A percentile compares a stretch with the other conserved stretches of the same genome.
phyloP scores from a whole-genome alignment of 53 echinoderm and acorn worm genomes.

The Holothuria scabra region DNA sequence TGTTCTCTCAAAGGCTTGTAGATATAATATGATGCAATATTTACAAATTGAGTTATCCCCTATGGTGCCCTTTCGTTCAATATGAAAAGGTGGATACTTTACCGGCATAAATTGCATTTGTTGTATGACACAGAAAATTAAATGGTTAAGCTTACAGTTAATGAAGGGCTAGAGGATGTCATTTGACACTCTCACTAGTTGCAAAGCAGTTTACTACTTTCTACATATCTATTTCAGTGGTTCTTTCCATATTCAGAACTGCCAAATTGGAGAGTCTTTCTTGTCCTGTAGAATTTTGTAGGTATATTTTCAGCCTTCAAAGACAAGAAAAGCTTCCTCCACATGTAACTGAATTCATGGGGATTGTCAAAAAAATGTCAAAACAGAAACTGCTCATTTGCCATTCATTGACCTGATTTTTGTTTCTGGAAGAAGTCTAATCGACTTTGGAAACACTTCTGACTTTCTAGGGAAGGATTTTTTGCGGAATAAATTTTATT shows the following conservation, averaged over 20 bases:
- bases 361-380: constrained; percentile 27
- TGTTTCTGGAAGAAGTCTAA: constrained; percentile 33
- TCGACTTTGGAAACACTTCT: constrained; percentile 27
- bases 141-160: not conserved
- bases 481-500: constrained; percentile 14
- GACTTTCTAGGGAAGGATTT: not conserved
- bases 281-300: constrained; percentile 12
- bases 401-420: constrained; percentile 4
- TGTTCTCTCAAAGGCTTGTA: too few relatives aligned
- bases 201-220: constrained; percentile 23
- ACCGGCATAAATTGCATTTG: too few relatives aligned
- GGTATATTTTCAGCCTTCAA: constrained; percentile 13
- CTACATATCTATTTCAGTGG: not conserved
- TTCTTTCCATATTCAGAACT: constrained; percentile 27
- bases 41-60: too few relatives aligned
- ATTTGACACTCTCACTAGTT: constrained; percentile 18
- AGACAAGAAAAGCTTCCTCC: constrained; percentile 20
- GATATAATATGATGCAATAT: too few relatives aligned
- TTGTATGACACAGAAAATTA: too few relatives aligned
- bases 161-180: constrained; percentile 39
- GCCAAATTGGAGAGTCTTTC: constrained; percentile 21
- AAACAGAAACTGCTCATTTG: constrained; percentile 13
- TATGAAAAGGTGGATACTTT: too few relatives aligned
- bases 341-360: constrained; percentile 30
- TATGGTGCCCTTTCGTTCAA: too few relatives aligned